phyloP scores from a whole-genome alignment of 2,113 vertebrate species.

The Rhynchopsitta pachyrhyncha region DNA sequence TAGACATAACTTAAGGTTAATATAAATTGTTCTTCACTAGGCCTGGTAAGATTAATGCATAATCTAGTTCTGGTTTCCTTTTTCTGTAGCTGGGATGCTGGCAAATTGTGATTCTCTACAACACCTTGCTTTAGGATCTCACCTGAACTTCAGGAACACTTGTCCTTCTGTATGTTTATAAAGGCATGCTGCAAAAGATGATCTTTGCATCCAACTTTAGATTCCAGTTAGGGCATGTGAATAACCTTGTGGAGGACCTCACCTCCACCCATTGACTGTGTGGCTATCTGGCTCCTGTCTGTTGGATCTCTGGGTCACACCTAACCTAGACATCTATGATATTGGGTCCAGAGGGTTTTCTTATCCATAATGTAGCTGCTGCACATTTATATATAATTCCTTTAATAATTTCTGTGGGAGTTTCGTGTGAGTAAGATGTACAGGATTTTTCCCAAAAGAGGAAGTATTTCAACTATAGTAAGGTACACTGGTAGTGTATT shows the following conservation, averaged over 20 bases:
- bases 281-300: not conserved
- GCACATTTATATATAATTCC: not conserved
- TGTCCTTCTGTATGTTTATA: not conserved
- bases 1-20: not conserved
- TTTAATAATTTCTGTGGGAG: not conserved
- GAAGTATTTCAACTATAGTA: not conserved
- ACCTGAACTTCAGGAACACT: not conserved
- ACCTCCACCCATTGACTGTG: not conserved
- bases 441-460: not conserved
- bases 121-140: not conserved
- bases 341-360: not conserved
- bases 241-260: not conserved
- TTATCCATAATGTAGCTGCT: not conserved
- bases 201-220: not conserved
- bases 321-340: not conserved
- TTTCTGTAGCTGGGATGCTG: not conserved
- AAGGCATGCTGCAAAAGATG: not conserved
- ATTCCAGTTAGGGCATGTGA: not conserved
- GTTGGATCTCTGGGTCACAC: not conserved
- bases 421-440: not conserved
- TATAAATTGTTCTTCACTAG: not conserved
- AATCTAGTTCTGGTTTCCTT: not conserved
- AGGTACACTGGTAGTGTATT: not conserved
- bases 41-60: not conserved
- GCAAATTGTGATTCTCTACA: not conserved